phyloP scores from a whole-genome alignment of 2,888 invertebrate species.

The Epinotia ramella region DNA sequence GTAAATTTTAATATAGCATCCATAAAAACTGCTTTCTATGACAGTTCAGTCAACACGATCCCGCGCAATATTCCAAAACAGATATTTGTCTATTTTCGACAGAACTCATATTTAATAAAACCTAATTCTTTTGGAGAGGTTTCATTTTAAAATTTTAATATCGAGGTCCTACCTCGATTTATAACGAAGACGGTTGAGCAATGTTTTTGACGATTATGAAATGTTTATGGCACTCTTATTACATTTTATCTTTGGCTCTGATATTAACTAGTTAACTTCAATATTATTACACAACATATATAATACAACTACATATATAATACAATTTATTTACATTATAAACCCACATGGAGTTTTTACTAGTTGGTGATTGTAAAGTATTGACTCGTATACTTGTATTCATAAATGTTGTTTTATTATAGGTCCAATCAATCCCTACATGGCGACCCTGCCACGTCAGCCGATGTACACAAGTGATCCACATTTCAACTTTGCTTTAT shows the following conservation, averaged over 20 bases:
- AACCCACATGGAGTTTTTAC: too few species aligned
- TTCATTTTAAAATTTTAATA: constrained; percentile 43
- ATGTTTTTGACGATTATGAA: constrained; percentile 33
- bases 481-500: too few species aligned
- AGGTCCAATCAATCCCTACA: too few species aligned
- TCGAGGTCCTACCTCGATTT: constrained; percentile 32
- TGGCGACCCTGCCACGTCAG: too few species aligned
- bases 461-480: too few species aligned
- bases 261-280: neutral
- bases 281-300: neutral
- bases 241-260: constrained; percentile 13
- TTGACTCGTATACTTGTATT: too few species aligned
- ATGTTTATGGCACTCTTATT: constrained; percentile 7
- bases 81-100: constrained; percentile 14
- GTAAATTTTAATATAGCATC: neutral
- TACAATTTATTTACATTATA: too few species aligned
- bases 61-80: constrained; percentile 12
- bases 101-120: constrained; percentile 32
- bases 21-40: neutral
- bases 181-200: constrained; percentile 9
- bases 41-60: neutral
- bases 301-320: too few species aligned
- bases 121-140: constrained; percentile 34
- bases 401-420: too few species aligned
- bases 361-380: too few species aligned